Conservation (phyloP, 2,113 vertebrate species). For the Stomatorhinus ivindoensis region DNA sequence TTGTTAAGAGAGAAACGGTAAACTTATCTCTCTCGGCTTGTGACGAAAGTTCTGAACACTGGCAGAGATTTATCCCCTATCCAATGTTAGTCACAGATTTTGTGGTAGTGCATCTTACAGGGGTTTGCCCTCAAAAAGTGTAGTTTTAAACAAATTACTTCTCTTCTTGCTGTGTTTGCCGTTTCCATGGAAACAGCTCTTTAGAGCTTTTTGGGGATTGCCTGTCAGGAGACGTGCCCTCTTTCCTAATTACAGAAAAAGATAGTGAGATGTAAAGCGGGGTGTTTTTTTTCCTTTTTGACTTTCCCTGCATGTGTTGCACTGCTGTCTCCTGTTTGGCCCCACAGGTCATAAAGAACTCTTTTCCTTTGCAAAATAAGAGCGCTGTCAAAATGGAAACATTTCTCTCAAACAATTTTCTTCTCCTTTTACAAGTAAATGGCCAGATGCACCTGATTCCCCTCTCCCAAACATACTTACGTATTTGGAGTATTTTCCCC, state of each 20-base stretch:
- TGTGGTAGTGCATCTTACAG: conserved; percentile 37
- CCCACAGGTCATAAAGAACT: conserved; percentile 21
- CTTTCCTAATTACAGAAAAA: conserved; percentile 8
- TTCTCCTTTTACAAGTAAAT: conserved; percentile 6
- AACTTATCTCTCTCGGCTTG: conserved; percentile 44
- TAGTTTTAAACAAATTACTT: conserved; percentile 6
- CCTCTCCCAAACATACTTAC: not conserved
- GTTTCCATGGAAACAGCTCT: not conserved
- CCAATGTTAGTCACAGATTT: conserved; percentile 51
- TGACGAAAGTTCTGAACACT: conserved; percentile 43
- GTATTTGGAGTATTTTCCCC: not conserved
- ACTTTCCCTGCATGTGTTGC: conserved; percentile 14
- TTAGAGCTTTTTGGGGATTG: conserved; percentile 12
- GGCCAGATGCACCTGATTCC: conserved; percentile 17
- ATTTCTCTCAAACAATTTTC: not conserved
- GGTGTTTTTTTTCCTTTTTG: conserved; percentile 1
- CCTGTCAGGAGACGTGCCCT: conserved; percentile 9
- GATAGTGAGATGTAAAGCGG: not conserved
- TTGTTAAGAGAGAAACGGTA: conserved; percentile 41
- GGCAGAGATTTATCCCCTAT: conserved; percentile 47
- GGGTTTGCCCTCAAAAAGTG: conserved; percentile 34
- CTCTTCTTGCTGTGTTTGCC: not conserved
- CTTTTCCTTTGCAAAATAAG: conserved; percentile 13
- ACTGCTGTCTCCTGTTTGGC: not conserved
- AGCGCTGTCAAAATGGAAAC: not conserved